phyloP scores from a whole-genome alignment of 1,140 invertebrate genomes.

The Medauroidea extradentata region DNA sequence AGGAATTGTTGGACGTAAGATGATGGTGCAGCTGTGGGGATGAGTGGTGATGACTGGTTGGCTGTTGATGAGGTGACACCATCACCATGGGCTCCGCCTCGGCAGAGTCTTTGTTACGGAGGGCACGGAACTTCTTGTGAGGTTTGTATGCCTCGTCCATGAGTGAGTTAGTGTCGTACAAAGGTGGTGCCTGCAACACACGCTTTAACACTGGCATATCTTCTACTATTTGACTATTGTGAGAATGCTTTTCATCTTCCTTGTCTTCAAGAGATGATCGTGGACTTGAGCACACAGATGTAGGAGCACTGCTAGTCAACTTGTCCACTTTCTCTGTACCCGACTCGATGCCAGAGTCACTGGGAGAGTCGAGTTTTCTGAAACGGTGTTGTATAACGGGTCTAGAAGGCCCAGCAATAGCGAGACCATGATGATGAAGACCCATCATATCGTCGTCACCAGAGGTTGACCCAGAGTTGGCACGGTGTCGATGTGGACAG shows the following conservation, averaged over 20 bases:
- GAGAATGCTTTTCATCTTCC: conserved; percentile 51
- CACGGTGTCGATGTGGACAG: conserved; percentile 59
- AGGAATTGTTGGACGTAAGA: conserved; percentile 25
- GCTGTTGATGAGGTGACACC: conserved; percentile 27
- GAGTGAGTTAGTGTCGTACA: conserved; percentile 81
- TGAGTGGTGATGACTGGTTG: conserved; percentile 1
- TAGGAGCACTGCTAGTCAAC: conserved; percentile 61
- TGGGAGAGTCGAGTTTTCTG: conserved; percentile 82
- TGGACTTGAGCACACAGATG: conserved; percentile 79
- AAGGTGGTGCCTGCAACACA: conserved; percentile 83
- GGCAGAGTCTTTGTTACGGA: conserved; percentile 71
- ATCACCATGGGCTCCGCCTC: conserved; percentile 61
- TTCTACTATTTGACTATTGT: conserved; percentile 50
- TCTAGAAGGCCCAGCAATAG: conserved; percentile 50
- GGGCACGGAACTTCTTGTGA: conserved; percentile 88
- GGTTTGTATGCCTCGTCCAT: conserved; percentile 94
- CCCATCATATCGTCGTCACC: conserved; percentile 71
- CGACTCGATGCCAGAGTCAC: conserved; percentile 87
- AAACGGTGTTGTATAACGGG: conserved; percentile 35
- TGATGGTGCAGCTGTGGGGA: conserved; percentile 13
- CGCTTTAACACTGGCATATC: conserved; percentile 92
- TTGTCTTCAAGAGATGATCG: conserved; percentile 79
- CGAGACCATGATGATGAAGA: conserved; percentile 52
- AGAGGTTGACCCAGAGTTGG: conserved; percentile 67
- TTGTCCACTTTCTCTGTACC: conserved; percentile 82